Base-by-base conservation (phyloP, 2,888 invertebrate species). In the Trichogramma dendrolimi region DNA sequence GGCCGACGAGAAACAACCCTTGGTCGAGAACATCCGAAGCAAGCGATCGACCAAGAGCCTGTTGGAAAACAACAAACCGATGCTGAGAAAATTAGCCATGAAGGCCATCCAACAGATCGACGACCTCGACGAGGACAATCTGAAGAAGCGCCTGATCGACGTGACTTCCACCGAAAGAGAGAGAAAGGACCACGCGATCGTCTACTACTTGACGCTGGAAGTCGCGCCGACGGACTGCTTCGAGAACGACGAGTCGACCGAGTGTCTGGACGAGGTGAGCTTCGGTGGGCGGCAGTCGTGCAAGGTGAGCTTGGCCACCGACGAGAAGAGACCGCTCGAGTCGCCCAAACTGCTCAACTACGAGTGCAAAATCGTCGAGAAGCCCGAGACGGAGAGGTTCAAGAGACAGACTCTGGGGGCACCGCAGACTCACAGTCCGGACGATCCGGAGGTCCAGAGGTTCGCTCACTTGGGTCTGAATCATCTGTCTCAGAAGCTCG, bases 331-430 rank as follows among this genome's bases (percentile, higher is more conserved):
- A 40, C 68, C 68, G 0, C 40, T 71, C 5, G 63, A 69, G 4
- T 71, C 75, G 50, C 82, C 83, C 0, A 81, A 81, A 70, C 75
- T 86, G 11, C 67, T 83, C 5, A 82, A 80, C 65, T 80, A 81
- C 4, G 81, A 82, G 67, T 86, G 86, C 71, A 59, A 44, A 49
- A 57, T 39, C 11, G 59, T 60, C 5, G n/a, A 59, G 49, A 66
- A 61, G 11, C 57, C 41, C 10, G 57, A 61, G 11, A 55, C 14
- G 39, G 55, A 67, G 65, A 50, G 44, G 49, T 66, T 67, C 63
- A 66, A 58, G 41, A 54, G 64, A 43, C 38, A 11, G 0, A 0
- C 65, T 2, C n/a, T 66, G 4, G 75, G 75, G 4, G 71, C 62
- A 27, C 56, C 65, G 4, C 5, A 0, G 1, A 4, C 6, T 0